phyloP scores from a whole-genome alignment of 2,797 vertebrate species.

The Salmo trutta region DNA sequence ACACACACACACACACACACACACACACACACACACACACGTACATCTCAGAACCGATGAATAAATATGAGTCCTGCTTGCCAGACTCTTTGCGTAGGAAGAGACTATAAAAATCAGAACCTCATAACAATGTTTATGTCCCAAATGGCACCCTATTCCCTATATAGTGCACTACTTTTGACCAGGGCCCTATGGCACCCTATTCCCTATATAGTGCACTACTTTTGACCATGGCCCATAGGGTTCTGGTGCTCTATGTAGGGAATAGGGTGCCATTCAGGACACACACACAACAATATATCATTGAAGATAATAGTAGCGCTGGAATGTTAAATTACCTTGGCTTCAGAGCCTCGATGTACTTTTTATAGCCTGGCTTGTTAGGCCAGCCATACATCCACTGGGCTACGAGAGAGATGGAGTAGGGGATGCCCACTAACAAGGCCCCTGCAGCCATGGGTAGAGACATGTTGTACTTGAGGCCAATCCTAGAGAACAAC shows the following conservation, averaged over 20 bases:
- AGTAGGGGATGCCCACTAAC: conserved; percentile 70
- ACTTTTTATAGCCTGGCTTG: conserved; percentile 75
- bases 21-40: neutral
- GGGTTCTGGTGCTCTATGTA: neutral
- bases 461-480: conserved; percentile 58
- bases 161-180: neutral
- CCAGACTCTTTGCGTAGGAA: neutral
- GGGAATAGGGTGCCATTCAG: neutral
- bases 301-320: neutral
- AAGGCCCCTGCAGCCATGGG: conserved; percentile 66
- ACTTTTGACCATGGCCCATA: too few relatives aligned
- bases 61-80: neutral
- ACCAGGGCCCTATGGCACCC: neutral
- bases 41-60: neutral
- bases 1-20: neutral
- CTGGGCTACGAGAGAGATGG: conserved; percentile 69
- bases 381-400: conserved; percentile 76
- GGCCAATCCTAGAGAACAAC: conserved; percentile 51
- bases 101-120: neutral
- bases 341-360: conserved; percentile 75
- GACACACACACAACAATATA: neutral
- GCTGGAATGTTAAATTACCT: conserved; percentile 52
- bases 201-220: too few relatives aligned
- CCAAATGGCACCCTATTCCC: neutral
- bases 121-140: neutral